Evolutionary conservation across 2,888 invertebrate genomes (phyloP).

Genomic region (Ochropacha duplaris): DNA sequence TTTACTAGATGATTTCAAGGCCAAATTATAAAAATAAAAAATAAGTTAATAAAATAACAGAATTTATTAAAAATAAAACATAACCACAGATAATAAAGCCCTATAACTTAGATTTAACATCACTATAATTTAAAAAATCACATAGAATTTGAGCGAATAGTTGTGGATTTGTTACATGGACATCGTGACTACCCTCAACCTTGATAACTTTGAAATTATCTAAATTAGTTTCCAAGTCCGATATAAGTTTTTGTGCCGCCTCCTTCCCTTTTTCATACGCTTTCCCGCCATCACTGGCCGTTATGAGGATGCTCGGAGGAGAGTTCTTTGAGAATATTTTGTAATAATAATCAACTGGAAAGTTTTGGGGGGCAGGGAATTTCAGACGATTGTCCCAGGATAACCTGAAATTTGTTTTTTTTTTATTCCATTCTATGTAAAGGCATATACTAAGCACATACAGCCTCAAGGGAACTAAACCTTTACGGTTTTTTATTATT

Average conservation of each 20-base stretch:
- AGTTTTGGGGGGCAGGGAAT: constrained; percentile 45
- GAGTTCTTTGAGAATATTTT: constrained; percentile 44
- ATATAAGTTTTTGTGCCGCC: constrained; percentile 31
- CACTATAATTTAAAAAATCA: constrained; percentile 54
- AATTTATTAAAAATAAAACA: background rate
- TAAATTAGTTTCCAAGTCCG: constrained; percentile 21
- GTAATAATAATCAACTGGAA: constrained; percentile 48
- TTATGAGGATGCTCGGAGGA: constrained; percentile 52
- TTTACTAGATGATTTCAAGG: constrained; percentile 33
- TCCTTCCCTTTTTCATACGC: constrained; percentile 27
- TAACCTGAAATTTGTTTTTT: constrained; percentile 59
- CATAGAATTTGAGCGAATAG: constrained; percentile 58
- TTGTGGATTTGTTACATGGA: constrained; percentile 84
- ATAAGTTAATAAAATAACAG: background rate
- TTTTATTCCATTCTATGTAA: too few relatives aligned
- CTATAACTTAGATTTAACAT: constrained; percentile 35
- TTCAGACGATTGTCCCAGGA: constrained; percentile 62
- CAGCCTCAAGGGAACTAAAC: too few relatives aligned
- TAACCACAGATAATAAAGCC: background rate
- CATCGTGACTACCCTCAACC: constrained; percentile 84
- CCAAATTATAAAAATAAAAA: constrained; percentile 9
- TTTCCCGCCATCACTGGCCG: constrained; percentile 30
- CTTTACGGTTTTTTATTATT: too few relatives aligned
- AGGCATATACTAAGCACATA: too few relatives aligned
- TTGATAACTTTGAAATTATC: constrained; percentile 29